phyloP scores from a whole-genome alignment of 2,113 vertebrate genomes.

The Pseudorectes ferrugineus region DNA sequence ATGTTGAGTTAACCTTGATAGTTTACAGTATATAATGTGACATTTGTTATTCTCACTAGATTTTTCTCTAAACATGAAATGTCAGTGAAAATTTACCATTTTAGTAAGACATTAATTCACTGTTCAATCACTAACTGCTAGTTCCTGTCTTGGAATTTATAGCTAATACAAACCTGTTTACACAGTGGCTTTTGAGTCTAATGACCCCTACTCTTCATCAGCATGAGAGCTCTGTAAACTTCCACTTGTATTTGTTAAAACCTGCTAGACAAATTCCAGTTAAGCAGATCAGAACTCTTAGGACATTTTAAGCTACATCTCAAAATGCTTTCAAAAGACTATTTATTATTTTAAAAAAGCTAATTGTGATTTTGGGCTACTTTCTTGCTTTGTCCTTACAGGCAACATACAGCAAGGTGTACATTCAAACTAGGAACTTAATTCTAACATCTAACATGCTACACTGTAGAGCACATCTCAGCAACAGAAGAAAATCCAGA shows the following conservation, averaged over 20 bases:
- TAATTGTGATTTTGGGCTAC: background rate
- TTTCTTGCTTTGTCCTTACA: background rate
- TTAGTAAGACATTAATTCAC: conserved; percentile 26
- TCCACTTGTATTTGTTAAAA: conserved; percentile 5
- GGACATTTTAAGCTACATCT: background rate
- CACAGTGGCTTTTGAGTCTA: background rate
- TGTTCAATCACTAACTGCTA: background rate
- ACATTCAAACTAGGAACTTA: background rate
- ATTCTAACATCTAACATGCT: background rate
- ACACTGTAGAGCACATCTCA: background rate
- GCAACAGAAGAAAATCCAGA: background rate
- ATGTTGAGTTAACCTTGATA: background rate
- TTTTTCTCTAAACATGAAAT: background rate
- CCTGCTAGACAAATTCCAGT: background rate
- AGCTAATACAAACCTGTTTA: conserved; percentile 8
- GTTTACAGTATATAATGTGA: background rate
- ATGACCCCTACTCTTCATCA: background rate
- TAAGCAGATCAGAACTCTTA: background rate
- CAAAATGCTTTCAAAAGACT: background rate
- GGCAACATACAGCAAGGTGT: background rate
- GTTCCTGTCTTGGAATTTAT: background rate
- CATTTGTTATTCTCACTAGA: background rate
- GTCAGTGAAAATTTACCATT: background rate
- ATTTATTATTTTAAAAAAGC: background rate
- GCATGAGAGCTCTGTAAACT: background rate